A percentile compares a stretch with the other conserved stretches of the same genome.
phyloP scores from a whole-genome alignment of 1,140 invertebrate species.

The Maconellicoccus hirsutus region DNA sequence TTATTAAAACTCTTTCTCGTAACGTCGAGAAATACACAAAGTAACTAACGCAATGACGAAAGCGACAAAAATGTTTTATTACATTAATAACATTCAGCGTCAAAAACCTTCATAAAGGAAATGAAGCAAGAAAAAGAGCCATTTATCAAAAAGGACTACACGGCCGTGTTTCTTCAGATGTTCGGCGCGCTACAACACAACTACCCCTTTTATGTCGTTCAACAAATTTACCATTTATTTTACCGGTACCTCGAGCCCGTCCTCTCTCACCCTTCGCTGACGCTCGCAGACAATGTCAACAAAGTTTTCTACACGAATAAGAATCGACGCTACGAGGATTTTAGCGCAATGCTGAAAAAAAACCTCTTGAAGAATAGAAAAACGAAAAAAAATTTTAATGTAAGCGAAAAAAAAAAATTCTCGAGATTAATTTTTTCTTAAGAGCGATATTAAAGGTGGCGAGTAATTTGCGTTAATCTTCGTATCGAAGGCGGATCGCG shows the following conservation, averaged over 20 bases:
- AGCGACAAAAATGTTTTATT: constrained; percentile 9
- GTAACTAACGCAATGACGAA: not conserved
- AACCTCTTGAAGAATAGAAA: too few relatives aligned
- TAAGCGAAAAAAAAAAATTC: too few relatives aligned
- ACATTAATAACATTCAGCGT: constrained; percentile 5
- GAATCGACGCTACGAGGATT: too few relatives aligned
- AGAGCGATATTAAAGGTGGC: too few relatives aligned
- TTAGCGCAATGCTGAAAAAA: too few relatives aligned
- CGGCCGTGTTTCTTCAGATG: not conserved
- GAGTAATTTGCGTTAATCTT: too few relatives aligned
- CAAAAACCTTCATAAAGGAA: constrained; percentile 5
- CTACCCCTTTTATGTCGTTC: not conserved
- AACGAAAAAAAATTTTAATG: too few relatives aligned
- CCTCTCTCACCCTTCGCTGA: not conserved
- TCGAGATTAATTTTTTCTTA: too few relatives aligned
- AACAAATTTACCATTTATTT: not conserved
- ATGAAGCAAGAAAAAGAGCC: constrained; percentile 3
- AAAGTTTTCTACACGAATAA: too few relatives aligned
- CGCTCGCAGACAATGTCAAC: not conserved
- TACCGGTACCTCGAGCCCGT: not conserved
- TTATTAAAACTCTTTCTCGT: too few relatives aligned
- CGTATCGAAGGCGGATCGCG: too few relatives aligned
- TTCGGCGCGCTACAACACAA: not conserved
- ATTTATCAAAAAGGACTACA: not conserved
- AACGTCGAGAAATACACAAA: too few relatives aligned